These are phyloP conservation scores for Gymnosoma rotundatum DNA, from an alignment of 2,888 invertebrate species.

Conservation along the genomic window DNA sequence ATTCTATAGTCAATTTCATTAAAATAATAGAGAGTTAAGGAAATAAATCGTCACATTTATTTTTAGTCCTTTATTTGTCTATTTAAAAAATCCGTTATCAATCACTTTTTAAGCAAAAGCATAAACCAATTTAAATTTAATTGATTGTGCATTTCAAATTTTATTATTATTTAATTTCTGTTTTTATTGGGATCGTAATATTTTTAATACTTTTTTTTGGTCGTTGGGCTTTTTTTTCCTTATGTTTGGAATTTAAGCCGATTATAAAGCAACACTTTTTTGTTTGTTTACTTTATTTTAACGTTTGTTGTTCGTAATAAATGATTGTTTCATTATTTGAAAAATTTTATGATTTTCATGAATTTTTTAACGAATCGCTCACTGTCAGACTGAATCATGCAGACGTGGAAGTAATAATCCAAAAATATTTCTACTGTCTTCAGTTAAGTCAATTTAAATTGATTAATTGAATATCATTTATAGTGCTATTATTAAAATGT, in stretches of 20 bases:
- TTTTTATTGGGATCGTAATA: background rate
- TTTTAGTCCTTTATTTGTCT: no score
- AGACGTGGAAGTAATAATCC: background rate
- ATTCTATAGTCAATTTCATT: no score
- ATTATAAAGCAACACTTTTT: constrained; percentile 44
- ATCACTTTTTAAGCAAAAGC: background rate
- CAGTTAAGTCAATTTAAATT: constrained; percentile 45
- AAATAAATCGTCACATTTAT: no score
- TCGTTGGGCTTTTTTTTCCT: constrained; percentile 1
- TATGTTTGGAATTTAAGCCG: constrained; percentile 52
- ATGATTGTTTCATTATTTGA: constrained; percentile 26
- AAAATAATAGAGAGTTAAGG: no score
- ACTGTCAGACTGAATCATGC: background rate
- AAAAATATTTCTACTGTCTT: background rate
- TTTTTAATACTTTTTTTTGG: background rate
- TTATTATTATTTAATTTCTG: constrained; percentile 1
- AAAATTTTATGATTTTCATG: constrained; percentile 19
- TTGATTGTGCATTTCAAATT: background rate
- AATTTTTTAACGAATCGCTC: background rate
- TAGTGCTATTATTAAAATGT: constrained; percentile 51
- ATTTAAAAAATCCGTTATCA: background rate
- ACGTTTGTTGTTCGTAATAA: constrained; percentile 44
- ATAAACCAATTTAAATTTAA: background rate
- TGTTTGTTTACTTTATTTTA: constrained; percentile 43
- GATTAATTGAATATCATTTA: constrained; percentile 56